Base-by-base conservation (phyloP, 2,888 invertebrate genomes). In the Trisateles emortualis region DNA sequence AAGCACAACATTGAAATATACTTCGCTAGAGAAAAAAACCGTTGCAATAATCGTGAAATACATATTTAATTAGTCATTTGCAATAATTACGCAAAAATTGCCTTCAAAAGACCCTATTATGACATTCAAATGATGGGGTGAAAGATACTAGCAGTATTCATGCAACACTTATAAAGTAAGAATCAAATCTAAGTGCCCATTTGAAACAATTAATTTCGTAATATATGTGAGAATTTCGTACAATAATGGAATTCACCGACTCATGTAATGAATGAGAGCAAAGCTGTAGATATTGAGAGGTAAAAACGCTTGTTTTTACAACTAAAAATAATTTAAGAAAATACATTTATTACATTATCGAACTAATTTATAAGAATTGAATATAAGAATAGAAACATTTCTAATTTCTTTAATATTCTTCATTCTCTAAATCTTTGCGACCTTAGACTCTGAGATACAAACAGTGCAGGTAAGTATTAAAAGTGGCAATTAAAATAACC, bases 171-270 rank as follows among this genome's bases (percentile, higher is more conserved):
- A 52, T 51, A 56, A 19, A 49, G 54, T 47, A 57, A n/a, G 35
- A 64, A 62, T 64, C 56, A 52, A 60, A 52, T 58, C 42, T 41
- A 61, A 66, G 52, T 68, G 59, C 16, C 58, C 51, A 64, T 67
- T 71, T 55, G 22, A 59, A 64, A 69, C 54, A 67, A 72, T 69
- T 65, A 74, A 64, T 73, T 63, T 68, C 53, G 56, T 59, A 63
- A 72, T 61, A 62, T 52, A 71, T 65, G 72, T 74, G 74, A 59
- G 74, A 75, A 66, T 44, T 47, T 41, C 17, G 30, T 43, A 75
- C 76, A 75, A 75, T 75, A 40, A 70, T 17, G 40, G 54, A 58
- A 64, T 62, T 60, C 42, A 62, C 64, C 57, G 59, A 64, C 45
- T 59, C 61, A 66, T 42, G 51, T 61, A 62, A 68, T 75, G 46